Conservation (phyloP, 1,140 invertebrate genomes). For the Drosophila ohnishii region DNA sequence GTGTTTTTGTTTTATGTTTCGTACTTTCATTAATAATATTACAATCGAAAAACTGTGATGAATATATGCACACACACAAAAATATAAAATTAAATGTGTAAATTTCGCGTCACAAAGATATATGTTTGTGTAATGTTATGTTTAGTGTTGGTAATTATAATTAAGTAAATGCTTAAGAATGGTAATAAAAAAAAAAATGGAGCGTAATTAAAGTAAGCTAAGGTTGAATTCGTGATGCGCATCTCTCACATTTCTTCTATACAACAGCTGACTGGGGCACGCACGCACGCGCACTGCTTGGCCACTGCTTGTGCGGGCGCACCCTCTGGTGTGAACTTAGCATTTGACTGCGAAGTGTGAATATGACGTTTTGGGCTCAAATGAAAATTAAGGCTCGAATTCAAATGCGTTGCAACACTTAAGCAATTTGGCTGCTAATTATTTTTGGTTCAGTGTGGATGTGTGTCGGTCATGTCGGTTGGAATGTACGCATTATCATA, state of each 20-base stretch:
- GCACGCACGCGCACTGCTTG: slow-evolving; percentile 15
- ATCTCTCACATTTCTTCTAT: slow-evolving; percentile 46
- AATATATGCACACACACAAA: slow-evolving; percentile 75
- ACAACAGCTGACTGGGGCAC: slow-evolving; percentile 34
- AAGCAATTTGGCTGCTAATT: slow-evolving; percentile 3
- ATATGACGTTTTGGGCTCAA: slow-evolving; percentile 2
- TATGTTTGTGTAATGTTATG: slow-evolving; percentile 18
- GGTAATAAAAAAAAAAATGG: slow-evolving; percentile 55
- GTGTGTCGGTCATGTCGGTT: slow-evolving; percentile 21
- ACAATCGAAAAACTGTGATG: slow-evolving; percentile 59
- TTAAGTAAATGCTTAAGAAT: slow-evolving; percentile 74
- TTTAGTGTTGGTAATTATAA: slow-evolving; percentile 58
- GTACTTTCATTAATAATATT: slow-evolving; percentile 57
- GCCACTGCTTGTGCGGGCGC: slow-evolving; percentile 10
- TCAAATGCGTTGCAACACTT: slow-evolving; percentile 44
- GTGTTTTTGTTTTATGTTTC: slow-evolving; percentile 12
- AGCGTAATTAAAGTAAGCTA: slow-evolving; percentile 41
- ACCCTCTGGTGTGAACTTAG: slow-evolving; percentile 15
- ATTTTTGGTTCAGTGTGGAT: slow-evolving; percentile 14
- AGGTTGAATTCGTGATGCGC: slow-evolving; percentile 21
- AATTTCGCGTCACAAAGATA: slow-evolving; percentile 27
- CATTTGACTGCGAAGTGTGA: slow-evolving; percentile 28
- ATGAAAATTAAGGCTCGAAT: slow-evolving; percentile 24
- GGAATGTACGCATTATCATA: slow-evolving; percentile 45
- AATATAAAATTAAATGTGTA: slow-evolving; percentile 65